Percentiles rank a stretch among this genome's conserved stretches.
These are phyloP conservation scores for Mechanitis messenoides DNA, from an alignment of 2,888 invertebrate species.

Conservation along the genomic window DNA sequence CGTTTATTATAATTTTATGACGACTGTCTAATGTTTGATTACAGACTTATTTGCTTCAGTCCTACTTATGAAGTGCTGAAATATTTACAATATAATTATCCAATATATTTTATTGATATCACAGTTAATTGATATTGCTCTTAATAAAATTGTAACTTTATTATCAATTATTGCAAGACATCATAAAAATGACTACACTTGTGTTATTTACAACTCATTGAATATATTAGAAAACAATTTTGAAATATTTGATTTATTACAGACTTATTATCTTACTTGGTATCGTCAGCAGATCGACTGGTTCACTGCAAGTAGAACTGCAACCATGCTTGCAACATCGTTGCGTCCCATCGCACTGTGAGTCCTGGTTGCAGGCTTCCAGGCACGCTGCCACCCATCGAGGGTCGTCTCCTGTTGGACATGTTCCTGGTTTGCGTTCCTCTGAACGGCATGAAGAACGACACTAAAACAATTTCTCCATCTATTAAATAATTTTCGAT, in stretches of 20 bases:
- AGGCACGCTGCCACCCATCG: slow-evolving; percentile 79
- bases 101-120: too few relatives aligned
- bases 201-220: too few relatives aligned
- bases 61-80: too few relatives aligned
- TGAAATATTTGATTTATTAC: not conserved
- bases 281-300: slow-evolving; percentile 75
- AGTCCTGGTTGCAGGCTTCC: slow-evolving; percentile 78
- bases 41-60: not conserved
- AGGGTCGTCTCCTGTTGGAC: slow-evolving; percentile 56
- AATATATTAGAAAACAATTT: too few relatives aligned
- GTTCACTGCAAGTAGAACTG: slow-evolving; percentile 81
- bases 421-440: slow-evolving; percentile 67
- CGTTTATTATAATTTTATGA: not conserved
- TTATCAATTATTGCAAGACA: too few relatives aligned
- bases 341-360: slow-evolving; percentile 81
- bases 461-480: slow-evolving; percentile 52
- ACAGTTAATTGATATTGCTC: too few relatives aligned
- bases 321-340: slow-evolving; percentile 83
- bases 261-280: slow-evolving; percentile 62
- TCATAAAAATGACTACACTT: too few relatives aligned
- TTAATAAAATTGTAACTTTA: too few relatives aligned
- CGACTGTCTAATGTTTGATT: too few relatives aligned
- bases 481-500: too few relatives aligned
- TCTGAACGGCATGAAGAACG: slow-evolving; percentile 73
- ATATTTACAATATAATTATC: too few relatives aligned